These are phyloP conservation scores for Gyps fulvus DNA, from an alignment of 2,113 vertebrate species.

Conservation along the genomic window DNA sequence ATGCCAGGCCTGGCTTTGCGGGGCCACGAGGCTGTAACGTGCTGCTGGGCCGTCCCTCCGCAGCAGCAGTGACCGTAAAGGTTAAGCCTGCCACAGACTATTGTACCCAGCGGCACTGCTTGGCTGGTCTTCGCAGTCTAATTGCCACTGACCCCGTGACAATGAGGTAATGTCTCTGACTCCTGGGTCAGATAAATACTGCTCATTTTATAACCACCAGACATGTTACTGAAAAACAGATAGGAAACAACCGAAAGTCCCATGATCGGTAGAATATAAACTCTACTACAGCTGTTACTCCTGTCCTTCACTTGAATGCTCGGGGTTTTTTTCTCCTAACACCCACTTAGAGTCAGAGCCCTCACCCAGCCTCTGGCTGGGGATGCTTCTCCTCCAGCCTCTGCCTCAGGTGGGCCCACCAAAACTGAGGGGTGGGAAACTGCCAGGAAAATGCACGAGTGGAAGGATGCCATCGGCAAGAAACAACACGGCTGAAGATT, in stretches of 20 bases:
- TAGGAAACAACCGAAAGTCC: slow-evolving; percentile 19
- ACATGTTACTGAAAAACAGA: slow-evolving; percentile 45
- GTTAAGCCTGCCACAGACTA: slow-evolving; percentile 21
- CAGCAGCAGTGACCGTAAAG: slow-evolving; percentile 20
- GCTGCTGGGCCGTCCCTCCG: neutral
- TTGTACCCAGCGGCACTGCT: slow-evolving; percentile 30
- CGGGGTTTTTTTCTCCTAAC: neutral
- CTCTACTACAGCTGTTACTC: neutral
- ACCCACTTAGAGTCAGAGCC: neutral
- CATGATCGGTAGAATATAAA: neutral
- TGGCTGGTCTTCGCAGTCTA: slow-evolving; percentile 36
- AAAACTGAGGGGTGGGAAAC: neutral
- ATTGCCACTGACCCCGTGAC: slow-evolving; percentile 56
- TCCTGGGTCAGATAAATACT: slow-evolving; percentile 55
- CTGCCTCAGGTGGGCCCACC: neutral
- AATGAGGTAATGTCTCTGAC: slow-evolving; percentile 67
- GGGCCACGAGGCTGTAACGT: neutral
- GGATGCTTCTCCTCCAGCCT: neutral
- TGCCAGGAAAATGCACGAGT: neutral
- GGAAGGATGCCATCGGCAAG: neutral
- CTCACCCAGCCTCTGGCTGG: rapidly evolving
- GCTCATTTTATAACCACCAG: slow-evolving; percentile 48
- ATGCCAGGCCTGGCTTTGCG: neutral
- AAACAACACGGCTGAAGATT: neutral
- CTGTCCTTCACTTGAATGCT: neutral